Evolutionary conservation across 2,113 vertebrate species (phyloP), one percentile per base, ranked within the genome.

Genomic region (Varanus salvator): DNA sequence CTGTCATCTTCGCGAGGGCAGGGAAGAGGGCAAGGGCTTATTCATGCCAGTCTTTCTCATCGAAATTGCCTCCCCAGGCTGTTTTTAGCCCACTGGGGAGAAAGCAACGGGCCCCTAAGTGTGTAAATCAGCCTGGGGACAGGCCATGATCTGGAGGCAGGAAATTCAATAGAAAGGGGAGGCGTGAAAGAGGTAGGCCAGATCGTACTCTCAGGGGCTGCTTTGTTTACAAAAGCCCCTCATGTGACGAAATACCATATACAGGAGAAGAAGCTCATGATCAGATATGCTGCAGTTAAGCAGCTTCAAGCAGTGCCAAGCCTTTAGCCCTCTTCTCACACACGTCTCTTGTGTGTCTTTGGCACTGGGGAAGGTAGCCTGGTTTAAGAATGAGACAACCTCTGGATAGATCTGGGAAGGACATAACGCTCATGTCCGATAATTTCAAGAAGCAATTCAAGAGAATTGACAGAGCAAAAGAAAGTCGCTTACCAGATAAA

Each of bases 401-500:
- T 80, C 48, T 80, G 54, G 29, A 17, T 57, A 31, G 50, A n/a
- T 25, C 78, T 80, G 78, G 54, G 54, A 23, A 80, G 78, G 29
- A n/a, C 50, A 80, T 57, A 80, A 80, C 78, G n/a, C 54, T 80
- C 78, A 8, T 52, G 57, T 80, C 54, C 54, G 31, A 80, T 52
- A 80, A 54, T 80, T 80, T 54, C 78, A 80, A 29, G 29, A 80
- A 44, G 44, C 29, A 38, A 57, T 25, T n/a, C 50, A 80, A 80
- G 78, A 80, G 29, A 80, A 80, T 25, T 80, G 78, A 54, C 78
- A n/a, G 50, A 80, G 34, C 78, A n/a, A 80, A 80, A 80, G 52
- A 80, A 29, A 80, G 54, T 27, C 54, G 52, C 57, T 60, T 60
- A 52, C 78, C 54, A 80, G 78, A 54, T 80, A 54, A 80, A 80